Evolutionary conservation across 2,888 invertebrate genomes (phyloP), one percentile per base, ranked within the genome.

Genomic region (Acanthopleura granulata): DNA sequence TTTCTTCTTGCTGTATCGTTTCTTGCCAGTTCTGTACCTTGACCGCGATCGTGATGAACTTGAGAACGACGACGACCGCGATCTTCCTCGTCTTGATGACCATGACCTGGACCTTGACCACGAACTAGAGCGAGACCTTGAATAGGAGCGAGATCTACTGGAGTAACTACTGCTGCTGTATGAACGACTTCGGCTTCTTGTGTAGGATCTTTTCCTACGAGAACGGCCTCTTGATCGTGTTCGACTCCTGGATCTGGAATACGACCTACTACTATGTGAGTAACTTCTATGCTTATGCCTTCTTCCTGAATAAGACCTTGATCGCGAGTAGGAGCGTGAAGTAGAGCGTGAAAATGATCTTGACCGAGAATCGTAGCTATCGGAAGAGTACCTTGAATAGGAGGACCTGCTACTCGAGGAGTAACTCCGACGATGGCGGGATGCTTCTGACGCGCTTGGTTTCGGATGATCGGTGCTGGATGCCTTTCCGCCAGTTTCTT

Each of bases 91-190:
- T 62, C 79, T 79, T 72, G 81, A 82, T 69, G 83, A 80, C 50
- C 83, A 73, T 66, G 81, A 81, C 40, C 84, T 82, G 72, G 83
- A 83, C 74, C 86, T 81, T 29, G 77, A 77, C 1, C 78, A 74
- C 4, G 78, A 76, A 49, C 80, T 77, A 14, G 80, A 82, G 1
- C 72, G 74, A 29, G 82, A 82, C 11, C 51, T 51, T n/a, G 74
- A 74, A 57, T 71, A 51, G n/a, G 74, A 74, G 57, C 61, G 74
- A 50, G 77, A 75, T 62, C 76, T 51, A 16, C 82, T 75, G 0
- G 82, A 79, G 57, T 81, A 81, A 62, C 84, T 51, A 57, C 75
- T 75, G 62, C 66, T 72, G 62, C 72, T 72, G 30, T 71, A 71
- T 18, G 74, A 75, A 25, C 72, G 61, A 71, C 75, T 75, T 29